Percentiles rank a stretch among this genome's conserved stretches.
Evolutionary conservation across 2,888 invertebrate genomes (phyloP).

Genomic region (Eurytoma californica): DNA sequence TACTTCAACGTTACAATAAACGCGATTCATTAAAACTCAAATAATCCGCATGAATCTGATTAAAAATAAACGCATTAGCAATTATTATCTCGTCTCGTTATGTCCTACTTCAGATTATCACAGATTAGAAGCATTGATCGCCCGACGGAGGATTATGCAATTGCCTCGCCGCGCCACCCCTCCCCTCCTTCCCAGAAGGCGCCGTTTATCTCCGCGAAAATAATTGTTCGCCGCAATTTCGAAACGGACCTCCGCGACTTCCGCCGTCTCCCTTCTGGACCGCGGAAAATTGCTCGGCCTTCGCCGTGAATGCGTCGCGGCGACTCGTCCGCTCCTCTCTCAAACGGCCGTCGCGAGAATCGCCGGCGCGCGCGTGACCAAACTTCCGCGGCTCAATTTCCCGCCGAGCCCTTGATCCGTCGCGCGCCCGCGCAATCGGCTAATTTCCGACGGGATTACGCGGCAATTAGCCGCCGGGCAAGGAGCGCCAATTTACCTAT

Average conservation of each 20-base stretch:
- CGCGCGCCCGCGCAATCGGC: constrained; percentile 54
- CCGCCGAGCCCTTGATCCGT: constrained; percentile 58
- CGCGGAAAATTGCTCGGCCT: background rate
- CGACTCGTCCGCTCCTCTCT: background rate
- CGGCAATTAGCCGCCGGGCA: constrained; percentile 59
- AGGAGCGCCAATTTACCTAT: constrained; percentile 61
- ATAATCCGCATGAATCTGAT: too few relatives aligned
- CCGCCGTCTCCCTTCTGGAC: background rate
- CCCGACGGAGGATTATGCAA: too few relatives aligned
- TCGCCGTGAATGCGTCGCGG: too few relatives aligned
- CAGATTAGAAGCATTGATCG: too few relatives aligned
- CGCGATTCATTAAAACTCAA: too few relatives aligned
- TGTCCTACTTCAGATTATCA: too few relatives aligned
- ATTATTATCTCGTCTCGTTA: too few relatives aligned
- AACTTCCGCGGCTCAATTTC: background rate
- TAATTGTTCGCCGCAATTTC: constrained; percentile 8
- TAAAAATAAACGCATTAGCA: too few relatives aligned
- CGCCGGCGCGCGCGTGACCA: background rate
- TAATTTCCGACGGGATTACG: constrained; percentile 60
- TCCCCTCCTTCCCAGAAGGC: too few relatives aligned
- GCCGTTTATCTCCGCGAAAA: too few relatives aligned
- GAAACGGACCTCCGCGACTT: background rate
- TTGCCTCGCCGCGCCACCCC: too few relatives aligned
- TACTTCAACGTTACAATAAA: too few relatives aligned
- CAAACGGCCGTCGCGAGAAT: background rate